phyloP scores from a whole-genome alignment of 2,888 invertebrate species.

The Sabatieria punctata region DNA sequence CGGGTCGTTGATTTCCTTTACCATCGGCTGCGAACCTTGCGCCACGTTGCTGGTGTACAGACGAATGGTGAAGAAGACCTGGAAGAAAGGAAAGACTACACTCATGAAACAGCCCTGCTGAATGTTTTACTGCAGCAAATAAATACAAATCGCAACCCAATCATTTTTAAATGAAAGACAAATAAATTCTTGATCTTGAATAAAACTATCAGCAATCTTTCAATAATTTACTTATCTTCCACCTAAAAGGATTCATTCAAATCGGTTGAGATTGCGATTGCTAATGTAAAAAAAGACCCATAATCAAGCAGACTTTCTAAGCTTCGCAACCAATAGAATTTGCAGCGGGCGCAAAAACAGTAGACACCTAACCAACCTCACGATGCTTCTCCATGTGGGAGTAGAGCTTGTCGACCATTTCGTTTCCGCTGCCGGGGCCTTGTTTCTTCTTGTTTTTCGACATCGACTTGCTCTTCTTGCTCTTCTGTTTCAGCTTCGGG shows the following conservation, averaged over 20 bases:
- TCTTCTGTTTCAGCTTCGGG: conserved; percentile 54
- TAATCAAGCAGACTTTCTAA: no score
- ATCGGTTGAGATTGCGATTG: no score
- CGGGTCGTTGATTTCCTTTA: conserved; percentile 89
- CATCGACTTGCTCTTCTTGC: conserved; percentile 82
- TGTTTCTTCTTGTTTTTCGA: conserved; percentile 81
- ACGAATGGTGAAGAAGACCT: conserved; percentile 94
- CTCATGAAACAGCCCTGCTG: no score
- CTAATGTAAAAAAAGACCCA: no score
- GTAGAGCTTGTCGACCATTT: conserved; percentile 85
- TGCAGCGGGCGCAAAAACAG: background rate
- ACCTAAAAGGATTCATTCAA: no score
- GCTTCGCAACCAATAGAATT: background rate
- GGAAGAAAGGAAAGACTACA: conserved; percentile 46
- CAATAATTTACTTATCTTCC: no score
- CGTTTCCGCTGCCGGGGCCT: conserved; percentile 29
- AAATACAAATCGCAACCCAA: no score
- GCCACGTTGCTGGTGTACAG: conserved; percentile 87
- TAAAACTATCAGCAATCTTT: no score
- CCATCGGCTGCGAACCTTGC: conserved; percentile 47
- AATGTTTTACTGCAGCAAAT: no score
- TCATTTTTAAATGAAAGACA: no score
- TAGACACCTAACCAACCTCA: conserved; percentile 42
- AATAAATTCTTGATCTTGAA: no score
- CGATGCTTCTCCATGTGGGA: conserved; percentile 99